These are phyloP conservation scores for Lordiphosa clarofinis DNA, from an alignment of 1,140 invertebrate genomes.

Conservation along the genomic window DNA sequence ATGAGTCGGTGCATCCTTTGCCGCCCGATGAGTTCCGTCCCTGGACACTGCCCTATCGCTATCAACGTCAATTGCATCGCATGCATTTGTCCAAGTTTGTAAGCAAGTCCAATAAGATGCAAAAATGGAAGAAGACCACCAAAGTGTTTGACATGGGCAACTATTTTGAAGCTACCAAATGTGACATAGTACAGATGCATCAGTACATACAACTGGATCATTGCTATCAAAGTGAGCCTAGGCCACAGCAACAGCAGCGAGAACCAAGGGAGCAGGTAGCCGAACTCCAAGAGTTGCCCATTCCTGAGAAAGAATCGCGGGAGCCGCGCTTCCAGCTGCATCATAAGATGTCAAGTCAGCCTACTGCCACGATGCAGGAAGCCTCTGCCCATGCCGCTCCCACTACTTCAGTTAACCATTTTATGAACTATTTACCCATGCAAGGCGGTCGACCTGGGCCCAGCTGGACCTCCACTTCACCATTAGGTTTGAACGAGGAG, in stretches of 20 bases:
- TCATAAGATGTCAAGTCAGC: background rate
- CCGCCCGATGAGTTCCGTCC: conserved; percentile 82
- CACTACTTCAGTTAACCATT: conserved; percentile 14
- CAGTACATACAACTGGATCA: conserved; percentile 49
- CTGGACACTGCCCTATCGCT: conserved; percentile 82
- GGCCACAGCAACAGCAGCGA: conserved; percentile 16
- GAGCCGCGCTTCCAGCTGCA: background rate
- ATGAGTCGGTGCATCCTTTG: conserved; percentile 84
- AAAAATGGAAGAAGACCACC: conserved; percentile 37
- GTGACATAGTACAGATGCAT: conserved; percentile 33
- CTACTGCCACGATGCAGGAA: background rate
- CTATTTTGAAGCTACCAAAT: conserved; percentile 43
- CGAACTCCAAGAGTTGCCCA: background rate
- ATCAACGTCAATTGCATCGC: conserved; percentile 57
- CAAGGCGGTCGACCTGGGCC: conserved; percentile 5
- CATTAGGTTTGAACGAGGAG: conserved; percentile 29
- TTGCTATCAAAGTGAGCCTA: conserved; percentile 23
- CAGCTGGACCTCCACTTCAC: conserved; percentile 27
- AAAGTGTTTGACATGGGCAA: conserved; percentile 43
- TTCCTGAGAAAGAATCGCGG: background rate
- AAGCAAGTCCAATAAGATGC: conserved; percentile 29
- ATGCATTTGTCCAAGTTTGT: conserved; percentile 30
- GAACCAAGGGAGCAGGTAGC: conserved; percentile 10
- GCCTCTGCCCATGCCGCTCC: background rate
- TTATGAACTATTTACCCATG: conserved; percentile 41